A percentile compares a stretch with the other conserved stretches of the same genome.
Conservation (phyloP, 1,140 invertebrate species). For the Drosophila saltans region DNA sequence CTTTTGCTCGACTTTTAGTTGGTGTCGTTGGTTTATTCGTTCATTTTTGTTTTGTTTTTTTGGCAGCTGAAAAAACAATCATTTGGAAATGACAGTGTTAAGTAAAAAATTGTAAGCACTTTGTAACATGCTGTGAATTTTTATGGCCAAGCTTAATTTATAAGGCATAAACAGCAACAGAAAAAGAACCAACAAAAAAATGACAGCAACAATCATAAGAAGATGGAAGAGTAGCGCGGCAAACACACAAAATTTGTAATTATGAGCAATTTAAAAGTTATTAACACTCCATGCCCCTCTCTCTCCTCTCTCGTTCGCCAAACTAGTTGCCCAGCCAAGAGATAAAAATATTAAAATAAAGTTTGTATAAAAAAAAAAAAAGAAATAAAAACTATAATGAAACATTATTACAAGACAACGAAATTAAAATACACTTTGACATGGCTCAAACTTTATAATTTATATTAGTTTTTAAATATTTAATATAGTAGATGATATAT, state of each 20-base stretch:
- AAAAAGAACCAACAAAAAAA: neutral
- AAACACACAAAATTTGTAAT: slow-evolving; percentile 56
- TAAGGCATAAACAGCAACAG: slow-evolving; percentile 9
- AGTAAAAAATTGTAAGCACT: slow-evolving; percentile 37
- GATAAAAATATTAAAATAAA: slow-evolving; percentile 5
- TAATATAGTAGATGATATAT: too few species aligned
- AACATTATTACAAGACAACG: neutral
- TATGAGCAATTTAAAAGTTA: slow-evolving; percentile 75
- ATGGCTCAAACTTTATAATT: too few species aligned
- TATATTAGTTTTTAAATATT: too few species aligned
- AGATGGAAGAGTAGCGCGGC: slow-evolving; percentile 15
- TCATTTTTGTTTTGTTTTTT: neutral
- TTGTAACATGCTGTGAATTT: slow-evolving; percentile 44
- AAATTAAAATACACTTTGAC: neutral
- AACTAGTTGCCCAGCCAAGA: slow-evolving; percentile 28
- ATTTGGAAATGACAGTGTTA: slow-evolving; percentile 20
- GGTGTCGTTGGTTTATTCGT: neutral
- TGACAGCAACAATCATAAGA: neutral
- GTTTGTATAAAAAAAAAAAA: slow-evolving; percentile 1
- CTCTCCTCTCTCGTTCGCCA: slow-evolving; percentile 38
- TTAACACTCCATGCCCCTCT: slow-evolving; percentile 45
- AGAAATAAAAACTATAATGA: neutral
- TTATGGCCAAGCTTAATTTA: slow-evolving; percentile 39
- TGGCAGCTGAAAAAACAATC: slow-evolving; percentile 52
- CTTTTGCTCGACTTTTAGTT: slow-evolving; percentile 16